A percentile compares a stretch with the other conserved stretches of the same genome.
These are phyloP conservation scores for Hofmannophila pseudospretella DNA, from an alignment of 2,888 invertebrate species.

Conservation along the genomic window DNA sequence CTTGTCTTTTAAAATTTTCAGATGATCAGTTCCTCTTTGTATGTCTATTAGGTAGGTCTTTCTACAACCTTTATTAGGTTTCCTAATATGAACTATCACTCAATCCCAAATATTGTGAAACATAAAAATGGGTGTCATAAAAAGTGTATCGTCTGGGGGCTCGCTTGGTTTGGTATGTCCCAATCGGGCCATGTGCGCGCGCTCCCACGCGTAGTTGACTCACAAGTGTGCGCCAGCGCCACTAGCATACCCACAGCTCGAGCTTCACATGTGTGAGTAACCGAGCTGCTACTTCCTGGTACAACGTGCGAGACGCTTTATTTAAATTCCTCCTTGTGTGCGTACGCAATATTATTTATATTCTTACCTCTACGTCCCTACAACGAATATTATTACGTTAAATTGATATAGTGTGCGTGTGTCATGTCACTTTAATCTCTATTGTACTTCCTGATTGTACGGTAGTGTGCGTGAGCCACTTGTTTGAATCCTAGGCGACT, in stretches of 20 bases:
- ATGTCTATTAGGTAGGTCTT: too few species aligned
- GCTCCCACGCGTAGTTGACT: constrained; percentile 72
- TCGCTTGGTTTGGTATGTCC: constrained; percentile 61
- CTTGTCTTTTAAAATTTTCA: too few species aligned
- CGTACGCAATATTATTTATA: constrained; percentile 70
- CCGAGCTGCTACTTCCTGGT: constrained; percentile 75
- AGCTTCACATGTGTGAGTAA: constrained; percentile 58
- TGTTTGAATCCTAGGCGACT: constrained; percentile 76
- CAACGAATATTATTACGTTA: constrained; percentile 69
- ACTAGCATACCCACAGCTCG: constrained; percentile 48
- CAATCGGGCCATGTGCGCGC: constrained; percentile 75
- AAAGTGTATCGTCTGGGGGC: constrained; percentile 72
- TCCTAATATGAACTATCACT: constrained; percentile 1
- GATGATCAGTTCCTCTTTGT: too few species aligned
- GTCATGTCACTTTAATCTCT: constrained; percentile 71
- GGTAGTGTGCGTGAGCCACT: constrained; percentile 71
- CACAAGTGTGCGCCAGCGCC: constrained; percentile 73
- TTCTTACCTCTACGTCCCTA: constrained; percentile 55
- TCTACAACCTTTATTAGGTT: neutral
- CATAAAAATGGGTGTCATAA: constrained; percentile 43
- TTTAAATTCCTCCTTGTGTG: constrained; percentile 72
- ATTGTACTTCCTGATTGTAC: constrained; percentile 74
- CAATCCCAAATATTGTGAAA: constrained; percentile 32
- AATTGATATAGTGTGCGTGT: constrained; percentile 52
- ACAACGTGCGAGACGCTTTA: constrained; percentile 71